A percentile compares a stretch with the other conserved stretches of the same genome.
phyloP scores from a whole-genome alignment of 1,140 invertebrate genomes.

The Hormaphis cornu region DNA sequence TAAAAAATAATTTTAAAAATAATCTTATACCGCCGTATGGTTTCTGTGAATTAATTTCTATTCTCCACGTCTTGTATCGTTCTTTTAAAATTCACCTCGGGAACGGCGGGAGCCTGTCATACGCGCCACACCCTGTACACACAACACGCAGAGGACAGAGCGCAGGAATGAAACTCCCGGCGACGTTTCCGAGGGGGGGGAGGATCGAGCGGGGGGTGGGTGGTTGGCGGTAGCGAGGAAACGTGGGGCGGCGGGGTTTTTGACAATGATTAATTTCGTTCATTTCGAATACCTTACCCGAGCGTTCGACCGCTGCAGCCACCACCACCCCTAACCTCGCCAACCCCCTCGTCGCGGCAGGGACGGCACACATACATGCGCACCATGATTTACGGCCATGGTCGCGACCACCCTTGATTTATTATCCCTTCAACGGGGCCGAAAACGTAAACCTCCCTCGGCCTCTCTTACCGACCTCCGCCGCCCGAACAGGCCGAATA shows the following conservation, averaged over 20 bases:
- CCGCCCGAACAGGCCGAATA: not conserved
- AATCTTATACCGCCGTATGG: too few species aligned
- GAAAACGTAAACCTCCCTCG: slow-evolving; percentile 21
- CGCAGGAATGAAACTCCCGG: slow-evolving; percentile 16
- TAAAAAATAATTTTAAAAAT: too few species aligned
- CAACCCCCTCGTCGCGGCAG: not conserved
- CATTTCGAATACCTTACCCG: slow-evolving; percentile 24
- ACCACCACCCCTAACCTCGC: too few species aligned
- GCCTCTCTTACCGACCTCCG: not conserved
- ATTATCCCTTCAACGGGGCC: slow-evolving; percentile 20
- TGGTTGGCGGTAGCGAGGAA: not conserved
- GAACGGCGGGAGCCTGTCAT: too few species aligned
- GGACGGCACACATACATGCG: not conserved
- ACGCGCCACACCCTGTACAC: too few species aligned
- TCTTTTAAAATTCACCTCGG: too few species aligned
- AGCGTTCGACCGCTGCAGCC: not conserved
- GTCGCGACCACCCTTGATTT: slow-evolving; percentile 29
- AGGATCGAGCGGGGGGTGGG: not conserved
- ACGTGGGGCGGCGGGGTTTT: not conserved
- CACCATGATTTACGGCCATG: slow-evolving; percentile 27
- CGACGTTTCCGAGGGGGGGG: too few species aligned
- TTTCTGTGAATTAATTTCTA: too few species aligned
- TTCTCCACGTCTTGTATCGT: too few species aligned
- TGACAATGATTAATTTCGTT: slow-evolving; percentile 30
- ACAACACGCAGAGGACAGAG: not conserved